These are phyloP conservation scores for Darevskia mixta DNA, from an alignment of 2,797 vertebrate genomes.

Conservation along the genomic window DNA sequence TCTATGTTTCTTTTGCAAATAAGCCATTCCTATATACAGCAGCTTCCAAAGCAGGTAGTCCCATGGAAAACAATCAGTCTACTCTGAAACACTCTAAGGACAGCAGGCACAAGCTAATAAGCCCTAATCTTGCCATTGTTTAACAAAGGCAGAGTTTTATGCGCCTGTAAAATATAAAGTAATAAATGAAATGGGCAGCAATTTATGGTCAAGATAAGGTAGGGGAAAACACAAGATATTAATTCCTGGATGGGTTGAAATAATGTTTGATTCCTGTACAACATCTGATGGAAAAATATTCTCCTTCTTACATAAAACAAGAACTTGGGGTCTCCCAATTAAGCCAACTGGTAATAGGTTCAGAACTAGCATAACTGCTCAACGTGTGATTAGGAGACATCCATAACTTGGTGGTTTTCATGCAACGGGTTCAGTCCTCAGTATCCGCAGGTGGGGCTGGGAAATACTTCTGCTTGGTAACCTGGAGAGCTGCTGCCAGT, in stretches of 20 bases:
- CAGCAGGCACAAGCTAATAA: background rate
- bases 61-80: background rate
- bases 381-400: background rate
- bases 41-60: conserved; percentile 1
- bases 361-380: background rate
- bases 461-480: background rate
- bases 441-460: background rate
- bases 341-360: background rate
- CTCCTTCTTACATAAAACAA: background rate
- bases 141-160: conserved; percentile 54
- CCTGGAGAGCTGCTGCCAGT: background rate
- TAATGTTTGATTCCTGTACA: background rate
- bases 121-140: conserved; percentile 32
- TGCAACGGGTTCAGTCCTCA: background rate
- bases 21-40: background rate
- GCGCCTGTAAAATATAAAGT: conserved; percentile 40
- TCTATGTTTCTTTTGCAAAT: conserved; percentile 8
- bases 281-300: background rate
- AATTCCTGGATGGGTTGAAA: conserved; percentile 25
- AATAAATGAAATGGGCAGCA: background rate
- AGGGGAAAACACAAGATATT: background rate
- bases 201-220: conserved; percentile 14
- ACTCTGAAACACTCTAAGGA: background rate
- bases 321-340: background rate
- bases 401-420: background rate